Percentiles rank a stretch among this genome's conserved stretches.
These are phyloP conservation scores for Nesometra sesokonis DNA, from an alignment of 35 echinoderm and acorn worm genomes.

Conservation along the genomic window DNA sequence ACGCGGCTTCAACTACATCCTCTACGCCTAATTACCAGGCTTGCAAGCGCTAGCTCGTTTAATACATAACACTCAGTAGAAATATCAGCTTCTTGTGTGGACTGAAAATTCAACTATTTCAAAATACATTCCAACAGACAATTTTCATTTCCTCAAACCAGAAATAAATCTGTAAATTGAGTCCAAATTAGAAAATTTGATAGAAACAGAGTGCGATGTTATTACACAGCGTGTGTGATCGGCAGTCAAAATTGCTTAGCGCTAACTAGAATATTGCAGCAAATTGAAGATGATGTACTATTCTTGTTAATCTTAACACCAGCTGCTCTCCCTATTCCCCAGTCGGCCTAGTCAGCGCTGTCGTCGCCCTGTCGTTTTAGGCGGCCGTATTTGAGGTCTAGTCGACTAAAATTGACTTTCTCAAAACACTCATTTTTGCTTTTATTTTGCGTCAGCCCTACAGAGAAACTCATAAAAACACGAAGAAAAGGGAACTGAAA, in stretches of 20 bases:
- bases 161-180: neutral
- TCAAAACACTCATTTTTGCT: neutral
- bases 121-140: neutral
- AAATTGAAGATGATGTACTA: neutral
- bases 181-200: neutral
- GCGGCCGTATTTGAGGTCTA: neutral
- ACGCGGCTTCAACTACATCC: neutral
- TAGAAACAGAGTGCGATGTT: neutral
- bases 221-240: neutral
- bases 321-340: neutral
- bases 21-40: neutral
- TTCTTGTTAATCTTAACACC: neutral
- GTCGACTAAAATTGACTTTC: neutral
- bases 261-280: neutral
- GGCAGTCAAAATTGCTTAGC: neutral
- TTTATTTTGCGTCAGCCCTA: neutral
- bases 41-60: neutral
- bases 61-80: too few relatives aligned
- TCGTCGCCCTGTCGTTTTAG: neutral
- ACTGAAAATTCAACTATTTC: neutral
- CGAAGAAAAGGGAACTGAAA: neutral
- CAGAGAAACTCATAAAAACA: neutral
- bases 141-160: neutral
- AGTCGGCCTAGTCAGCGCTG: neutral
- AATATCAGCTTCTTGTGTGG: neutral